phyloP scores from a whole-genome alignment of 2,113 vertebrate genomes.

The Xyliphius kryptos region DNA sequence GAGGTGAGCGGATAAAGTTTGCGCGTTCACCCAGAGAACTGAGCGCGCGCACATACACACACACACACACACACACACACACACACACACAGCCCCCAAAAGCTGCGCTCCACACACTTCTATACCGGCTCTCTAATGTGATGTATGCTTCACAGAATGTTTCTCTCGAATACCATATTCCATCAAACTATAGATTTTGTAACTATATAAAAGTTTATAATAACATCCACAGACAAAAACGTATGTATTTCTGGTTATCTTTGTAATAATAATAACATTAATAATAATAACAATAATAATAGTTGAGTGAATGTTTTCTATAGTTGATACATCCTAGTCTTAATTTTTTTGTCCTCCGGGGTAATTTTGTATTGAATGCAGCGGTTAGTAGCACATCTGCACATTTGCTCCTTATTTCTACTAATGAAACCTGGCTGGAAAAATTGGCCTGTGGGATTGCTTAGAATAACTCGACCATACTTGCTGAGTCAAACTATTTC shows the following conservation, averaged over 20 bases:
- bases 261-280: no score
- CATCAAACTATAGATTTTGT: no score
- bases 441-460: conserved; percentile 12
- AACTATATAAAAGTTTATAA: no score
- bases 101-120: conserved; percentile 50
- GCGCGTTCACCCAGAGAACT: conserved; percentile 27
- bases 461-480: conserved; percentile 22
- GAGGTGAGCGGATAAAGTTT: no score
- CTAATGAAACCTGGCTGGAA: conserved; percentile 10
- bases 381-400: not conserved
- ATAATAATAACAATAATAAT: no score
- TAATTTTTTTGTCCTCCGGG: no score
- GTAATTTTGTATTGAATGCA: no score
- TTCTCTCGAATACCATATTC: not conserved
- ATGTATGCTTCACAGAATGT: conserved; percentile 54
- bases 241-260: no score
- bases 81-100: conserved; percentile 57
- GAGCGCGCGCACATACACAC: not conserved
- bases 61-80: not conserved
- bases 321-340: no score
- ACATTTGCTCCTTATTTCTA: not conserved
- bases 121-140: conserved; percentile 65
- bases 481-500: conserved; percentile 18
- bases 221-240: no score
- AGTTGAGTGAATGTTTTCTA: no score